Evolutionary conservation across 2,888 invertebrate species (phyloP).

Genomic region (Parnassius glacialis): DNA sequence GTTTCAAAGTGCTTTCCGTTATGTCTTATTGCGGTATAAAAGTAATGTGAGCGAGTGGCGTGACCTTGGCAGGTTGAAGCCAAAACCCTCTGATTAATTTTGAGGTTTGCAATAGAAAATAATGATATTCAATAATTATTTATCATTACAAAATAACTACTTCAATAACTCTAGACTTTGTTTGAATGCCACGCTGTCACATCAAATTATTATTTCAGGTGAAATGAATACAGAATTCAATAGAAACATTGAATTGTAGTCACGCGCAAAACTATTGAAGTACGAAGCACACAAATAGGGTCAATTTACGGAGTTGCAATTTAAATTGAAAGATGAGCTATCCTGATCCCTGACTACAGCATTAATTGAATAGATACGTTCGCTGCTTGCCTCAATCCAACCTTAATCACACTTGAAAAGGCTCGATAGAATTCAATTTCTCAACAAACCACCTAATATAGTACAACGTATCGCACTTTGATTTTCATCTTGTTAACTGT

Average conservation of each 20-base stretch:
- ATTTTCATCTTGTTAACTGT: conserved; percentile 55
- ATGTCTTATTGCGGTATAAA: no score
- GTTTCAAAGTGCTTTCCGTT: no score
- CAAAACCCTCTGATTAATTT: no score
- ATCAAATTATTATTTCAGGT: no score
- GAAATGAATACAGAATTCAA: not conserved
- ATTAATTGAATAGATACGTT: conserved; percentile 79
- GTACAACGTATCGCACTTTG: conserved; percentile 69
- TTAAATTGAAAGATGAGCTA: conserved; percentile 63
- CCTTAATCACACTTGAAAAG: conserved; percentile 77
- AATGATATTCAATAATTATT: no score
- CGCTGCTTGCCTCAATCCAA: conserved; percentile 68
- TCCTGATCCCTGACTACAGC: conserved; percentile 58
- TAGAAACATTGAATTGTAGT: conserved; percentile 11
- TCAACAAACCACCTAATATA: conserved; percentile 61
- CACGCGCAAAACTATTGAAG: conserved; percentile 20
- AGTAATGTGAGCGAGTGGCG: no score
- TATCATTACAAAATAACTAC: no score
- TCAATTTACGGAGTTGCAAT: conserved; percentile 66
- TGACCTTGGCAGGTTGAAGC: no score
- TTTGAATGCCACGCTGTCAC: no score
- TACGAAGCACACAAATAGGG: conserved; percentile 53
- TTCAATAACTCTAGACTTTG: no score
- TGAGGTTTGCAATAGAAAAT: no score
- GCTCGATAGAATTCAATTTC: conserved; percentile 56